These are phyloP conservation scores for Zosterops borbonicus DNA, from an alignment of 2,113 vertebrate genomes.

Conservation along the genomic window DNA sequence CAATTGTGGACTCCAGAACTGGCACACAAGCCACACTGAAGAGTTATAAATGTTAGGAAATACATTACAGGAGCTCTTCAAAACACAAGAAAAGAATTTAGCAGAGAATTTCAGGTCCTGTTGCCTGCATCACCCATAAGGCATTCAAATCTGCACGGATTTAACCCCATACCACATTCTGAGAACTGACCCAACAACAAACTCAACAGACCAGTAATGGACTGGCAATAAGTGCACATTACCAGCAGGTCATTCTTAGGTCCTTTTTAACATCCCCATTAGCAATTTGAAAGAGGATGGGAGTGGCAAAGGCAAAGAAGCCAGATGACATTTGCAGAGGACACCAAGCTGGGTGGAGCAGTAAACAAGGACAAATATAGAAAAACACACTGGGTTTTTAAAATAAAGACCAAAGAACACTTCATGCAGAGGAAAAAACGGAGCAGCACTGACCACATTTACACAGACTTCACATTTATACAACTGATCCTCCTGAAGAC, in stretches of 20 bases:
- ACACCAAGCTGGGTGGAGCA: slow-evolving; percentile 7
- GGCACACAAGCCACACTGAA: background rate
- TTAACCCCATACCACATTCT: background rate
- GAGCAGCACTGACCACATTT: background rate
- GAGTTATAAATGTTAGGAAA: background rate
- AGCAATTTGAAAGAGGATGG: slow-evolving; percentile 30
- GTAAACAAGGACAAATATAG: slow-evolving; percentile 27
- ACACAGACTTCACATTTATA: fast-evolving
- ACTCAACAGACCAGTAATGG: background rate
- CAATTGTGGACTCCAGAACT: background rate
- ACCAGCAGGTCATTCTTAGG: background rate
- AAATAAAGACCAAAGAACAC: background rate
- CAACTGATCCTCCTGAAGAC: background rate
- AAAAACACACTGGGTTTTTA: background rate
- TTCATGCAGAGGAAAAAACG: background rate
- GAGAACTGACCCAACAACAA: background rate
- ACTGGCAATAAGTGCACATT: background rate
- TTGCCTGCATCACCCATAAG: background rate
- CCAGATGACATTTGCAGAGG: slow-evolving; percentile 31
- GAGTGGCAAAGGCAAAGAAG: slow-evolving; percentile 39
- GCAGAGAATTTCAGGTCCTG: background rate
- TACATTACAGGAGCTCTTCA: background rate
- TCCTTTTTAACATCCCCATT: slow-evolving; percentile 15
- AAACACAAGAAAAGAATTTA: background rate
- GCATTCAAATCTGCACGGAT: background rate